These are phyloP conservation scores for Heterocephalus glaber DNA, from an alignment of 2,113 vertebrate genomes.

Conservation along the genomic window DNA sequence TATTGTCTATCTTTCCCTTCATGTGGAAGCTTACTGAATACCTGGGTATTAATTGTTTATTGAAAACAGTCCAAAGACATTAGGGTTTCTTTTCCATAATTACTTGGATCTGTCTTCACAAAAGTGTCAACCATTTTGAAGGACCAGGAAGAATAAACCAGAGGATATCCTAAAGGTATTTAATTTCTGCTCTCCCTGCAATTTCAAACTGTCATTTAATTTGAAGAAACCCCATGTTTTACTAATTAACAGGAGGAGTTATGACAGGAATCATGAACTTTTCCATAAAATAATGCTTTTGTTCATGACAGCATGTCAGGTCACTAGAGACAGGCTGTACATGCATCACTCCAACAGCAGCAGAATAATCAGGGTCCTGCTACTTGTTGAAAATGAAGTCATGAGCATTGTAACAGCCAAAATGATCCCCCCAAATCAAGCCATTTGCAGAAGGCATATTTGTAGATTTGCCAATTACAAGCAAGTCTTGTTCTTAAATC, in stretches of 20 bases:
- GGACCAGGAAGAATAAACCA: conserved; percentile 23
- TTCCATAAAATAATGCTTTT: conserved; percentile 59
- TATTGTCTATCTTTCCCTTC: neutral
- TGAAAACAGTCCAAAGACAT: neutral
- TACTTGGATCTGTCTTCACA: neutral
- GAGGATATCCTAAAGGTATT: neutral
- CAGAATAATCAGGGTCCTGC: neutral
- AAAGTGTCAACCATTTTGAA: conserved; percentile 28
- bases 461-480: conserved; percentile 1
- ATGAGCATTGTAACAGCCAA: neutral
- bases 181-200: neutral
- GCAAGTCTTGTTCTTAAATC: neutral
- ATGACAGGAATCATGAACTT: conserved; percentile 56
- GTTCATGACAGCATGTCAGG: conserved; percentile 46
- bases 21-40: neutral
- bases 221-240: conserved; percentile 59
- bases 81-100: neutral
- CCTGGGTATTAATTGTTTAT: neutral
- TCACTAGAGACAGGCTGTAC: conserved; percentile 25
- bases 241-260: conserved; percentile 62
- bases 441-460: neutral
- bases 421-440: conserved; percentile 20
- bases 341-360: conserved; percentile 31
- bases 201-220: conserved; percentile 41
- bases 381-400: conserved; percentile 42